These are phyloP conservation scores for Xenopus laevis DNA, from an alignment of 2,113 vertebrate genomes.

Conservation along the genomic window DNA sequence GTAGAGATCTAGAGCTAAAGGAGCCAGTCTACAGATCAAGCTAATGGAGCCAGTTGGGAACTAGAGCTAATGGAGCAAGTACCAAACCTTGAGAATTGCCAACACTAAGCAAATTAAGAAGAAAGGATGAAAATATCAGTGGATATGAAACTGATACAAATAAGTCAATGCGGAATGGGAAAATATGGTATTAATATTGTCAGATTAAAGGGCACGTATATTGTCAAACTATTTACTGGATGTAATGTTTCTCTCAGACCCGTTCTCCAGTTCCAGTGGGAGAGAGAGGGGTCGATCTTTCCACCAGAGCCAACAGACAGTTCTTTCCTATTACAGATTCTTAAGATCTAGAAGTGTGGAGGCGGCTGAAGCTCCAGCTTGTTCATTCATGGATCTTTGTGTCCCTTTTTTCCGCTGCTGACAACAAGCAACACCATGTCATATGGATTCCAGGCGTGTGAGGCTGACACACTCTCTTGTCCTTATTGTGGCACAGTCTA, in stretches of 20 bases:
- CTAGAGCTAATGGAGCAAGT: no score
- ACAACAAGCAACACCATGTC: not conserved
- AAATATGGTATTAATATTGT: not conserved
- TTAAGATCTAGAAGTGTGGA: conserved; percentile 1
- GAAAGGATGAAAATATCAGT: no score
- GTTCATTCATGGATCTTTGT: conserved; percentile 4
- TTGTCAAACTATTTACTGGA: not conserved
- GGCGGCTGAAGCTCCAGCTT: not conserved
- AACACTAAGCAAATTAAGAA: no score
- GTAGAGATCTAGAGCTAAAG: no score
- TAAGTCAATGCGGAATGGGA: not conserved
- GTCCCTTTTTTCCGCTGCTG: not conserved
- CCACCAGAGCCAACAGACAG: not conserved
- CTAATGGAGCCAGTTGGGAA: no score
- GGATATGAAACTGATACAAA: no score
- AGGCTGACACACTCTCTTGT: not conserved
- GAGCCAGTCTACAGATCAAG: no score
- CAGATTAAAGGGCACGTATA: not conserved
- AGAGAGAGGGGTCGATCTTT: not conserved
- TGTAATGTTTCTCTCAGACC: not conserved
- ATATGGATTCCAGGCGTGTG: conserved; percentile 3
- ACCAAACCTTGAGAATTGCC: no score
- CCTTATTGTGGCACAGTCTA: not conserved
- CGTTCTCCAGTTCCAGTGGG: not conserved
- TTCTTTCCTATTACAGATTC: not conserved